Evolutionary conservation across 2,888 invertebrate genomes (phyloP), one percentile per base, ranked within the genome.

Genomic region (Apamea monoglypha): DNA sequence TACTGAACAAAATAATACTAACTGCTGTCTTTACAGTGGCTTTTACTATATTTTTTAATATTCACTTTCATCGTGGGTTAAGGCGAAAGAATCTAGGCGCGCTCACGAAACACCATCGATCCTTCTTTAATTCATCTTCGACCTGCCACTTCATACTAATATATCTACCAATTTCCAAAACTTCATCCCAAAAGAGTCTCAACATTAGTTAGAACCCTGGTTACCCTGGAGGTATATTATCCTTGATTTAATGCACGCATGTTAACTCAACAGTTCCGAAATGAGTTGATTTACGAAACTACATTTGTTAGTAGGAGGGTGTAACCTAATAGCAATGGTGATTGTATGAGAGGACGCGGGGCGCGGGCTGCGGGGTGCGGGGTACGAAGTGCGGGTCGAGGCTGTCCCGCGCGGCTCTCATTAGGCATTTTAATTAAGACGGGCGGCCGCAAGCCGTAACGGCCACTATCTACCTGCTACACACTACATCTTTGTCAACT

Each of bases 391-490:
- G 69, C 44, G 81, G 72, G 77, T 66, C 7, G 67, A 71, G 53
- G 76, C 77, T 78, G 53, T 76, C 88, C 80, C 83, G 71, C n/a
- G 79, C 78, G 87, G 85, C 88, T 88, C 91, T 94, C 93, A 94
- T 94, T 94, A 93, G 88, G 89, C 91, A 90, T 94, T 94, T 94
- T 94, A 94, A 94, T 94, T 93, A 94, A 93, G 91, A 92, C 87
- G 76, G 79, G 87, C 84, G 73, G 78, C 83, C 82, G 76, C 87
- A 80, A 73, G 84, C 82, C 77, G 74, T 86, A 80, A 84, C 87
- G 86, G 79, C 87, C 87, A 88, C 88, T 82, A 81, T 82, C 84
- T 88, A 88, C 89, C 90, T 90, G 89, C 81, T 78, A 82, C 84
- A 81, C 78, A 83, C 80, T 88, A 81, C 80, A 66, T 82, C 88